Percentiles rank a stretch among this genome's conserved stretches.
phyloP scores from a whole-genome alignment of 2,888 invertebrate species.

The Callosobruchus maculatus region DNA sequence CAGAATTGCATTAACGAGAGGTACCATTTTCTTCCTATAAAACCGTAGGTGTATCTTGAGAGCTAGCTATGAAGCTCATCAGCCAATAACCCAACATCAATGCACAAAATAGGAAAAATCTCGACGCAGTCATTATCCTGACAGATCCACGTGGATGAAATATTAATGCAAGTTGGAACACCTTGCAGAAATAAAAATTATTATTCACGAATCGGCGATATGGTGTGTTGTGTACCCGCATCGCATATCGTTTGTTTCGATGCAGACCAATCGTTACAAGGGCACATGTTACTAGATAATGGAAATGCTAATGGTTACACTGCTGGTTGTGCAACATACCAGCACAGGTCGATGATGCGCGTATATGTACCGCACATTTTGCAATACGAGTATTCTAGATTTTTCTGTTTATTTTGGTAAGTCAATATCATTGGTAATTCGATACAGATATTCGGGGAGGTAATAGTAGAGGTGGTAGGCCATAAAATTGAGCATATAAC shows the following conservation, averaged over 20 bases:
- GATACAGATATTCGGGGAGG: too few relatives aligned
- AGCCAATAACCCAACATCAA: background rate
- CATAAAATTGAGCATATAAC: too few relatives aligned
- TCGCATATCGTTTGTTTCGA: constrained; percentile 3
- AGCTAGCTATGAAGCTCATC: too few relatives aligned
- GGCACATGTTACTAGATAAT: constrained; percentile 7
- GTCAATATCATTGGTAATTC: too few relatives aligned
- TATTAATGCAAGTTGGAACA: background rate
- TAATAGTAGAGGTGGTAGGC: too few relatives aligned
- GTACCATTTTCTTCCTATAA: too few relatives aligned
- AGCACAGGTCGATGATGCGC: background rate
- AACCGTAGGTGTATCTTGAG: too few relatives aligned
- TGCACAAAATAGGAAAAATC: background rate
- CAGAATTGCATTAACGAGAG: too few relatives aligned
- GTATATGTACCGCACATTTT: background rate
- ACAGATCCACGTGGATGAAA: background rate
- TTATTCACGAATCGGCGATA: background rate
- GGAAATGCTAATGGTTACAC: background rate
- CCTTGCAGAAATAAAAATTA: background rate
- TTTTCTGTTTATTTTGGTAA: too few relatives aligned
- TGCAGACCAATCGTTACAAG: constrained; percentile 8
- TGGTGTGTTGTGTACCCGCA: background rate
- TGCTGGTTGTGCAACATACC: background rate
- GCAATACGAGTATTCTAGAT: too few relatives aligned
- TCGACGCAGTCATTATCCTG: background rate